Base-by-base conservation (phyloP, 2,113 vertebrate species). In the Stegastes partitus region DNA sequence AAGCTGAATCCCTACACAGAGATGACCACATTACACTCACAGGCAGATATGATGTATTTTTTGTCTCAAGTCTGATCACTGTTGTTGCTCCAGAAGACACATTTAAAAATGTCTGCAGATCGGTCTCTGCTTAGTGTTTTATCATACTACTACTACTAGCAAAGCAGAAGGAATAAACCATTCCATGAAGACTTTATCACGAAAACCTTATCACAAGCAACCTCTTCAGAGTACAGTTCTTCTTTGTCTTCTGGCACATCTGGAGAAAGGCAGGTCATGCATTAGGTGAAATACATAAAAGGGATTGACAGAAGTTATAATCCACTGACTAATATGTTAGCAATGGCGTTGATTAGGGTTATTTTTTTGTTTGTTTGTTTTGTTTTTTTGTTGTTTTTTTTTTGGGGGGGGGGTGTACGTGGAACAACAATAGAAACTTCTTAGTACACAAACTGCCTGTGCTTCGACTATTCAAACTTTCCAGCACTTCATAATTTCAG, bases 241-340 rank as follows among this genome's bases (percentile, higher is more conserved):
- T 51, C 28, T 37, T 45, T 15, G 0, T 64, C 49, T 25, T 50
- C 3, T 42, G 28, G 16, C 28, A 34, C 39, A 50, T 56, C 37
- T 68, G 34, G 34, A 53, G 11, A 31, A 42, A 53, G 47, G 34
- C 25, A 62, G 53, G 34, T 51, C 59, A 74, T 1, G 8, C 61
- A 65, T 74, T 66, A 59, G 28, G 54, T 56, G 8, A 58, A 83
- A 51, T 64, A 11, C 22, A 25, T 45, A 37, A 63, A 54, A 4
- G 14, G 57, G n/a, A 26, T 12, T 71, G 34, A 15, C 5, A 49
- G 9, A 37, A 2, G 51, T 11, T 57, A 28, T 25, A 51, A 28
- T 44, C 34, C 28, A 23, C 1, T 9, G 10, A 34, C 31, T 34
- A 45, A 42, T 15, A 42, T 15, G 11, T 42, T 12, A 42, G 39